phyloP scores from a whole-genome alignment of 1,140 invertebrate species.

The Antheraea pernyi region DNA sequence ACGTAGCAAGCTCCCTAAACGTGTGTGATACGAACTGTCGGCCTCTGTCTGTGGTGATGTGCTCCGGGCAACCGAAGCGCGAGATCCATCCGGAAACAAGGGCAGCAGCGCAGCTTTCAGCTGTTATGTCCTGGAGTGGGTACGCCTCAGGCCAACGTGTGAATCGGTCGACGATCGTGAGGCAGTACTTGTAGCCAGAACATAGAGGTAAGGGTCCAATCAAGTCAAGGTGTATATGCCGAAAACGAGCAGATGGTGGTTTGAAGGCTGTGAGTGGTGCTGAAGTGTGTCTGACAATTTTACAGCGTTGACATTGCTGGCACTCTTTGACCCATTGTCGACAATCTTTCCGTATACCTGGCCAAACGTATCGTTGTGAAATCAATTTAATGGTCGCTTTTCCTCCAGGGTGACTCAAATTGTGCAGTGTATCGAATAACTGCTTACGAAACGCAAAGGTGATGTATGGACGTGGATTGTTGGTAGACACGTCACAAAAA shows the following conservation, averaged over 20 bases:
- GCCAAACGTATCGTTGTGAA: neutral
- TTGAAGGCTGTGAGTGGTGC: neutral
- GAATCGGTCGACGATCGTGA: slow-evolving; percentile 56
- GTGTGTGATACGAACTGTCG: slow-evolving; percentile 21
- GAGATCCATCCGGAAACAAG: slow-evolving; percentile 12
- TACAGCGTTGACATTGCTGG: neutral
- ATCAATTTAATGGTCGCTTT: neutral
- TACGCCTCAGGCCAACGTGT: slow-evolving; percentile 27
- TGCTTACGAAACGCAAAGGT: neutral
- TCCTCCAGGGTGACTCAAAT: neutral
- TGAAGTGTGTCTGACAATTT: neutral
- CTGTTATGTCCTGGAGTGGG: slow-evolving; percentile 24
- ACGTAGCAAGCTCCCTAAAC: neutral
- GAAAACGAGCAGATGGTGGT: neutral
- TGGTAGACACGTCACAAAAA: neutral
- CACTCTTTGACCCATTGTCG: neutral
- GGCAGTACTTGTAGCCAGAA: slow-evolving; percentile 29
- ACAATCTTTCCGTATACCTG: no score
- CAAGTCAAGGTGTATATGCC: slow-evolving; percentile 46
- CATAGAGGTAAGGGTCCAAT: slow-evolving; percentile 42
- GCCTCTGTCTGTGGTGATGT: slow-evolving; percentile 18
- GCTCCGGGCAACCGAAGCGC: slow-evolving; percentile 11
- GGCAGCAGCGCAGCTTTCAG: slow-evolving; percentile 11
- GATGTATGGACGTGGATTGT: neutral
- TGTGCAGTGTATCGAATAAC: slow-evolving; percentile 1